Conservation (phyloP, 2,888 invertebrate species). For the Zygothrica quintamaculata region DNA sequence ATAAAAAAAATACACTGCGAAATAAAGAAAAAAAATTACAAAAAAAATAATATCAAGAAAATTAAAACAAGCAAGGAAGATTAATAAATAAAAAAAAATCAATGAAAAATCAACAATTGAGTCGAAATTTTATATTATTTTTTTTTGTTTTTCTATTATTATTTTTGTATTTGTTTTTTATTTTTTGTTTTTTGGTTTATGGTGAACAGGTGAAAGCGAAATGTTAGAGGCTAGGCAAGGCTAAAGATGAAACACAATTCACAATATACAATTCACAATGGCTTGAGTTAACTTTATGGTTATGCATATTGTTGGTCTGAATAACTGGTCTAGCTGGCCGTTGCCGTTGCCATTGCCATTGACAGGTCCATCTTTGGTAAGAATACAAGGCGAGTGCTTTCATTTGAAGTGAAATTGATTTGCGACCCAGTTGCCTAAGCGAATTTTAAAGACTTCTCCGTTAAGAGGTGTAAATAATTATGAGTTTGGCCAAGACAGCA, state of each 20-base stretch:
- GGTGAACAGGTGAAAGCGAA: constrained; percentile 69
- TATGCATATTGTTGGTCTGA: constrained; percentile 42
- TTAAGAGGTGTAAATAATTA: constrained; percentile 77
- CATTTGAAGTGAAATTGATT: constrained; percentile 79
- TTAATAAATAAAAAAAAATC: constrained; percentile 73
- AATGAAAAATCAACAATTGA: constrained; percentile 69
- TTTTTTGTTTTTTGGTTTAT: constrained; percentile 15
- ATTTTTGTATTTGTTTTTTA: neutral
- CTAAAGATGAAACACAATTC: constrained; percentile 2
- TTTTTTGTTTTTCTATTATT: constrained; percentile 4
- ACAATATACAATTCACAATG: too few species aligned
- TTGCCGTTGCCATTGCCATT: constrained; percentile 20
- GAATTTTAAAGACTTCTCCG: constrained; percentile 62
- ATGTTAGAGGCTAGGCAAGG: constrained; percentile 20
- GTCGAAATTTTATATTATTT: constrained; percentile 31
- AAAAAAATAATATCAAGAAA: constrained; percentile 57
- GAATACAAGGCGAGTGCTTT: constrained; percentile 63
- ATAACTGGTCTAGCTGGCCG: constrained; percentile 23
- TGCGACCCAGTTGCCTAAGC: constrained; percentile 74
- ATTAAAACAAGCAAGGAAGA: constrained; percentile 64
- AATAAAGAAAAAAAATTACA: constrained; percentile 19
- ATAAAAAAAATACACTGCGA: constrained; percentile 54
- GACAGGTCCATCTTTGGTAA: constrained; percentile 70
- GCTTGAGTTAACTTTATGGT: constrained; percentile 36
- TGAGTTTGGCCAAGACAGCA: constrained; percentile 53